A percentile compares a stretch with the other conserved stretches of the same genome.
Conservation (phyloP, 2,113 vertebrate genomes). For the Sula dactylatra region DNA sequence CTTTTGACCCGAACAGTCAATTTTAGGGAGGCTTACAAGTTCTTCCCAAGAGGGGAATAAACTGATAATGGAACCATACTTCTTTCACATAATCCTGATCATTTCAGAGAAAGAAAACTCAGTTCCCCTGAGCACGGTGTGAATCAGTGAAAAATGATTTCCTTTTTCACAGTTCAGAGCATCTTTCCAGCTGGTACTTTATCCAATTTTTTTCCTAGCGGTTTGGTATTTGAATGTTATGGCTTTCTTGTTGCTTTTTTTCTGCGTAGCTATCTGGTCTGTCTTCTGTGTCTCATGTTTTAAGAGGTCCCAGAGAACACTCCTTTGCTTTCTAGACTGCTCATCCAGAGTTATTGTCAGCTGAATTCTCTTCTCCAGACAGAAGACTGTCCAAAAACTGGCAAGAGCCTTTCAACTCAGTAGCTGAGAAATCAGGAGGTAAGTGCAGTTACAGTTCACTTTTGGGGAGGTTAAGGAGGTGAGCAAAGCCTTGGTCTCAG, state of each 20-base stretch:
- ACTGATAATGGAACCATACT: not conserved
- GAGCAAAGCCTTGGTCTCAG: not conserved
- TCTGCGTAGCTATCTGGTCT: not conserved
- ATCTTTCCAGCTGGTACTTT: not conserved
- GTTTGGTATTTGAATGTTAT: not conserved
- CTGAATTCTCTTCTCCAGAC: not conserved
- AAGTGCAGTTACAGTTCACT: not conserved
- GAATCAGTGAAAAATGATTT: constrained; percentile 2
- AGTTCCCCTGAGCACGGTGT: not conserved
- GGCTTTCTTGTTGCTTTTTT: not conserved
- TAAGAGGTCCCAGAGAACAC: not conserved
- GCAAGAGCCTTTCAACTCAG: not conserved
- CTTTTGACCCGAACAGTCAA: not conserved
- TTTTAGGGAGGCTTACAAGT: not conserved
- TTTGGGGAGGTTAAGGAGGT: not conserved
- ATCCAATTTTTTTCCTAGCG: not conserved
- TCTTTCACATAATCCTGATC: not conserved
- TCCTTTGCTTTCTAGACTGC: not conserved
- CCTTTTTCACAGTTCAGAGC: not conserved
- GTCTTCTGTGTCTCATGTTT: not conserved
- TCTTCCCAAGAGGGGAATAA: not conserved
- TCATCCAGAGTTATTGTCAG: not conserved
- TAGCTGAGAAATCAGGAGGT: not conserved
- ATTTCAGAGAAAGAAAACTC: not conserved
- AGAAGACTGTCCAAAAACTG: not conserved